Percentiles rank a stretch among this genome's conserved stretches.
Conservation (phyloP, 2,888 invertebrate species). For the Drepana falcataria region DNA sequence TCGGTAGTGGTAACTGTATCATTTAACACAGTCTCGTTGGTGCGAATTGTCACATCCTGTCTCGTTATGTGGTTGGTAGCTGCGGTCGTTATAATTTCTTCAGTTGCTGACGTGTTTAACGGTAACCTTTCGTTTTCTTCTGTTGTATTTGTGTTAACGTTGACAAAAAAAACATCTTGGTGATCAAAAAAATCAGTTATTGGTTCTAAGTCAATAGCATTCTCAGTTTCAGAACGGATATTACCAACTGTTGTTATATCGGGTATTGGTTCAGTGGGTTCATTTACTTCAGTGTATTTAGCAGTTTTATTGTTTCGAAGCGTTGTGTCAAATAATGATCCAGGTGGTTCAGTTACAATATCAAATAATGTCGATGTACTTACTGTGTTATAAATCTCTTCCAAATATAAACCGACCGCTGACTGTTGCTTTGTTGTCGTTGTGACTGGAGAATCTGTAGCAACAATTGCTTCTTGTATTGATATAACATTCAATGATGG, state of each 20-base stretch:
- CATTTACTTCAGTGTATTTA: background rate
- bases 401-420: constrained; percentile 11
- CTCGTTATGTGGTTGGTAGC: background rate
- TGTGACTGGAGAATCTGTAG: constrained; percentile 4
- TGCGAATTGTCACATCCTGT: too few species aligned
- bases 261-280: background rate
- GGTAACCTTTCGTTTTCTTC: background rate
- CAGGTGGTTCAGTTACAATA: background rate
- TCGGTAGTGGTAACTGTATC: background rate
- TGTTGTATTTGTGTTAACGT: background rate
- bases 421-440: background rate
- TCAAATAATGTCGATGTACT: constrained; percentile 16
- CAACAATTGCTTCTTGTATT: constrained; percentile 12
- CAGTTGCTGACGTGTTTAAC: background rate
- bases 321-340: background rate
- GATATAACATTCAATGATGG: constrained; percentile 8
- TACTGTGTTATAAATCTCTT: constrained; percentile 19
- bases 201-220: background rate
- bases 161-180: too few species aligned
- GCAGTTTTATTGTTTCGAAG: background rate
- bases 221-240: background rate
- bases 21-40: background rate
- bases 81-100: background rate
- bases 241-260: background rate
- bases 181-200: background rate